Base-by-base conservation (phyloP, 1,140 invertebrate genomes). In the Drusus annulatus region DNA sequence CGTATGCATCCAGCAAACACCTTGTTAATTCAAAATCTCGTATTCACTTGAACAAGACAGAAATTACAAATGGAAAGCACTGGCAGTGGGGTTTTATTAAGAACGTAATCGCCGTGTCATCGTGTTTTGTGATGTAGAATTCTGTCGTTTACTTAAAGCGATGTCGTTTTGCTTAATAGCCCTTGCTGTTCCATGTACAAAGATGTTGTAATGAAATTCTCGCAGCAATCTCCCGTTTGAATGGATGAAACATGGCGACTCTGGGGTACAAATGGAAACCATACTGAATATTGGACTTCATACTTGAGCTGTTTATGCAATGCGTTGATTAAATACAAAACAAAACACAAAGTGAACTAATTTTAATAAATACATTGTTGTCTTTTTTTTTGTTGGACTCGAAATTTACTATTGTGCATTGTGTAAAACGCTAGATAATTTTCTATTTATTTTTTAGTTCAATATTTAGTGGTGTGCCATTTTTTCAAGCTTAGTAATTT, bases 101-200 rank as follows among this genome's bases (percentile, higher is more conserved):
- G 65, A 45, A 69, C 51, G 65, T 69, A 69, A 69, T 69, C 65
- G 45, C 36, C 65, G 65, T 45, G 65, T 69, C 36, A 69, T 69
- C 65, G 65, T 69, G 65, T 69, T 69, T 45, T 69, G 31, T 69
- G 65, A 69, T 45, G 65, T 69, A 51, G 65, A 51, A 69, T 69
- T 69, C 65, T 45, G 65, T 69, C 36, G 65, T 69, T 36, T 69
- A 69, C 65, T 69, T 69, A 69, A 69, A 45, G 65, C 28, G 28
- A 69, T 69, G 65, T 69, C 65, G 65, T 69, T 69, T 69, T 69
- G 65, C 45, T 69, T 69, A 69, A 69, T 69, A 45, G 65, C 36
- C 65, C 31, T 19, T 69, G 65, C 36, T 69, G 65, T 69, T 69
- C 65, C 45, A 69, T 45, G 45, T 50, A 45, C 36, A 45, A 45